A percentile compares a stretch with the other conserved stretches of the same genome.
Evolutionary conservation across 2,113 vertebrate species (phyloP).

Genomic region (Catagonus wagneri): DNA sequence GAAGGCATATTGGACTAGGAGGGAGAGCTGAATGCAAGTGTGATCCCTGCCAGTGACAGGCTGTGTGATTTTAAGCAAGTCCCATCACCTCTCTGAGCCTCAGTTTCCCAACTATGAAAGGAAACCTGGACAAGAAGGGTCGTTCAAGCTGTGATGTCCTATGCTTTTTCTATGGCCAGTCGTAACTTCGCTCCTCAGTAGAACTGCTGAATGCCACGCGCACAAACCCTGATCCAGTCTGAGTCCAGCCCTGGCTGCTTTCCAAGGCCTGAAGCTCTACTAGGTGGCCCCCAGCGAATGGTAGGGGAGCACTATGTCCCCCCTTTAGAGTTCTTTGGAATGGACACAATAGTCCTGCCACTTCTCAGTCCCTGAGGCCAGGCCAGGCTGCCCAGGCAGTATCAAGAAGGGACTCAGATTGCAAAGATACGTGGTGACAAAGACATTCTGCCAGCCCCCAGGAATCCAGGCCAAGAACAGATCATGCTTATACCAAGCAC

Average conservation of each 20-base stretch:
- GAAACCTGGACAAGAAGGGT: background rate
- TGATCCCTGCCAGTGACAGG: background rate
- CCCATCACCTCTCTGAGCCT: background rate
- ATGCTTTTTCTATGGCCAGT: background rate
- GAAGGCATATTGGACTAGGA: background rate
- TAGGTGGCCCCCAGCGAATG: background rate
- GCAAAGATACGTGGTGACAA: conserved; percentile 23
- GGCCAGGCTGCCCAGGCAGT: conserved; percentile 59
- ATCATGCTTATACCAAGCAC: background rate
- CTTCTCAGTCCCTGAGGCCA: background rate
- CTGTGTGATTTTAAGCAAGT: background rate
- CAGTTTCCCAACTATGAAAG: background rate
- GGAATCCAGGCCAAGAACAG: conserved; percentile 63
- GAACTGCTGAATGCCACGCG: background rate
- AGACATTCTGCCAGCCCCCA: conserved; percentile 50
- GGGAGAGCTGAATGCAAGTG: background rate
- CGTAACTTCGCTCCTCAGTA: background rate
- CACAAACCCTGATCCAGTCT: background rate
- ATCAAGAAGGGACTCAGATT: conserved; percentile 62
- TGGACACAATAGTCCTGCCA: background rate
- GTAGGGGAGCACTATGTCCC: background rate
- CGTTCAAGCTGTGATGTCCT: background rate
- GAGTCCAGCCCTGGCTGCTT: background rate
- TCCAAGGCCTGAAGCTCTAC: background rate
- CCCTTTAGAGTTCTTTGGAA: background rate